These are phyloP conservation scores for Tetragonisca angustula DNA, from an alignment of 2,888 invertebrate genomes.

Conservation along the genomic window DNA sequence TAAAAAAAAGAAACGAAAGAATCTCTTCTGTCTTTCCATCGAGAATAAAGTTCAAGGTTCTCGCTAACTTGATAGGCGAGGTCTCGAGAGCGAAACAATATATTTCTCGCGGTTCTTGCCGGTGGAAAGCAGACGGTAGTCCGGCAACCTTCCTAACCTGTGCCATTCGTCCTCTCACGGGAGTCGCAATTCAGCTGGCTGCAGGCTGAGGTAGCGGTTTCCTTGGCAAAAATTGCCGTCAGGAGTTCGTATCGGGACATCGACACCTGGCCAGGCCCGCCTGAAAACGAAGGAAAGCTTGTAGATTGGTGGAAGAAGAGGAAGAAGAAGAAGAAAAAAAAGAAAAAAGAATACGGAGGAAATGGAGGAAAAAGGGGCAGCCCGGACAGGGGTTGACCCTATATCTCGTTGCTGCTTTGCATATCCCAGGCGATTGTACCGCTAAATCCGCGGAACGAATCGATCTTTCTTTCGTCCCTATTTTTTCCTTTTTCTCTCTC, in stretches of 20 bases:
- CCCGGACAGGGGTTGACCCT: conserved; percentile 47
- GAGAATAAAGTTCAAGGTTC: conserved; percentile 53
- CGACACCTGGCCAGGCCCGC: conserved; percentile 7
- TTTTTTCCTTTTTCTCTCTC: background rate
- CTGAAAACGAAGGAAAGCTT: background rate
- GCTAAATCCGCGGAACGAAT: conserved; percentile 72
- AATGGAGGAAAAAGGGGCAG: conserved; percentile 19
- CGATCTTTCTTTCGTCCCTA: conserved; percentile 56
- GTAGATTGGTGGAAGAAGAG: background rate
- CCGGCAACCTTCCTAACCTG: conserved; percentile 13
- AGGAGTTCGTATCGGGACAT: conserved; percentile 40
- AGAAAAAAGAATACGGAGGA: background rate
- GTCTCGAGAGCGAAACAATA: conserved; percentile 44
- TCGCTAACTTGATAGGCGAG: background rate
- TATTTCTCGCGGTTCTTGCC: conserved; percentile 38
- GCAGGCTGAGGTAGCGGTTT: conserved; percentile 54
- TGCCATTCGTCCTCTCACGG: conserved; percentile 53
- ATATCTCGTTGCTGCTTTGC: conserved; percentile 71
- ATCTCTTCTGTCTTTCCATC: background rate
- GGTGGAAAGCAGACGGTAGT: background rate
- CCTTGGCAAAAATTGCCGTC: conserved; percentile 64
- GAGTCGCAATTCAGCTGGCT: conserved; percentile 63
- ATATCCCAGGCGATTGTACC: conserved; percentile 74
- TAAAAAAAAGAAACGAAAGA: too few species aligned
- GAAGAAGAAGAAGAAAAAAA: background rate